Conservation (phyloP, 2,888 invertebrate species). For the Notodonta ziczac region DNA sequence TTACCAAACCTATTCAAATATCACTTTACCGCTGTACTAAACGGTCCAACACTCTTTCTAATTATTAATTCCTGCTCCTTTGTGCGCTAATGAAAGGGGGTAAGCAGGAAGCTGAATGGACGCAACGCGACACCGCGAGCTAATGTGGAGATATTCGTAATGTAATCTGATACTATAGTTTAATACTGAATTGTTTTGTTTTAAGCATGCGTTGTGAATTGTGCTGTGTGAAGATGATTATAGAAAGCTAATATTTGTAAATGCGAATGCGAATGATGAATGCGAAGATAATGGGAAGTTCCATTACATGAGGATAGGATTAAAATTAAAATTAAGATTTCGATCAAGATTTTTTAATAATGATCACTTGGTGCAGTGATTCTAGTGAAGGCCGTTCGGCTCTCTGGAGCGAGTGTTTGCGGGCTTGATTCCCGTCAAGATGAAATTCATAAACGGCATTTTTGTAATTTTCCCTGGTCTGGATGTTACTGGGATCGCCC, state of each 20-base stretch:
- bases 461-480: too few species aligned
- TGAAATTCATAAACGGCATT: too few species aligned
- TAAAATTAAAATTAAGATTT: too few species aligned
- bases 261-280: not conserved
- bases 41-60: conserved; percentile 75
- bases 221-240: conserved; percentile 32
- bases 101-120: conserved; percentile 17
- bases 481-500: too few species aligned
- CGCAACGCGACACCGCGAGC: conserved; percentile 45
- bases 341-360: too few species aligned
- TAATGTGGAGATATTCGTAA: conserved; percentile 58
- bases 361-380: too few species aligned
- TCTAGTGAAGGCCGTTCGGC: too few species aligned
- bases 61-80: conserved; percentile 65
- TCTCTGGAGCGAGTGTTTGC: too few species aligned
- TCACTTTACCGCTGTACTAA: conserved; percentile 62
- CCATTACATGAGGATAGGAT: too few species aligned
- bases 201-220: not conserved
- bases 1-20: conserved; percentile 52
- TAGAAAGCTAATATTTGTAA: conserved; percentile 59
- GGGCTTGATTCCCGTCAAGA: too few species aligned
- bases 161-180: conserved; percentile 10
- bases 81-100: conserved; percentile 16
- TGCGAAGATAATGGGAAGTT: too few species aligned
- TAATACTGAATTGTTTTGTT: not conserved